A percentile compares a stretch with the other conserved stretches of the same genome.
These are phyloP conservation scores for Danionella dracula DNA, from an alignment of 2,797 vertebrate species.

Conservation along the genomic window DNA sequence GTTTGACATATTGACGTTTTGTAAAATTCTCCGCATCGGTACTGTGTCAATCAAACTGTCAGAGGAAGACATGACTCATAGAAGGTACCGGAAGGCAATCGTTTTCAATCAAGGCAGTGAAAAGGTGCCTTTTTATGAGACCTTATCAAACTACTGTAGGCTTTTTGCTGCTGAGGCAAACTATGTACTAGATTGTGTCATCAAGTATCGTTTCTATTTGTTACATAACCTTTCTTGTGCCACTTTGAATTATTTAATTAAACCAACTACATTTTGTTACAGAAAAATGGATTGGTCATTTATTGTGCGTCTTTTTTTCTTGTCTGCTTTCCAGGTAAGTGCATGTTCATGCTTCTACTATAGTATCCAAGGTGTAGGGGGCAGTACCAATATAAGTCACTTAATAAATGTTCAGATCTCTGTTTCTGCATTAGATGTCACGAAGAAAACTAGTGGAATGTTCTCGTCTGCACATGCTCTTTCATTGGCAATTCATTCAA, in stretches of 20 bases:
- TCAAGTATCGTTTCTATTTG: conserved; percentile 49
- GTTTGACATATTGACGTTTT: conserved; percentile 43
- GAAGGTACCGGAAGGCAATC: conserved; percentile 33
- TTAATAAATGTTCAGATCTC: too few relatives aligned
- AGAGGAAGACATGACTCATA: conserved; percentile 1
- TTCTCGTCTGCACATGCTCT: too few relatives aligned
- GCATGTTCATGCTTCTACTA: too few relatives aligned
- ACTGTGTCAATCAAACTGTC: conserved; percentile 54
- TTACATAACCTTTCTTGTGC: conserved; percentile 50
- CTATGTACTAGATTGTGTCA: conserved; percentile 46
- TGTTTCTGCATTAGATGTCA: too few relatives aligned
- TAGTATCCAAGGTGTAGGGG: too few relatives aligned
- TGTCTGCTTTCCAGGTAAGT: background rate
- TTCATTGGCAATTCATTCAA: too few relatives aligned
- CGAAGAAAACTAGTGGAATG: too few relatives aligned
- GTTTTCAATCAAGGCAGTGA: conserved; percentile 37
- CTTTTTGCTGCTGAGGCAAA: conserved; percentile 36
- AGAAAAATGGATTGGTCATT: conserved; percentile 9
- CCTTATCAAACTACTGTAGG: conserved; percentile 50
- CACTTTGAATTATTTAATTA: conserved; percentile 55
- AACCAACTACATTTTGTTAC: conserved; percentile 52
- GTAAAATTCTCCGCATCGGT: conserved; percentile 45
- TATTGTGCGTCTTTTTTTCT: background rate
- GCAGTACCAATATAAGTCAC: too few relatives aligned
- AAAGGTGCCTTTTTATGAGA: conserved; percentile 43